These are phyloP conservation scores for Leptinotarsa juncta DNA, from an alignment of 2,888 invertebrate genomes.

Conservation along the genomic window DNA sequence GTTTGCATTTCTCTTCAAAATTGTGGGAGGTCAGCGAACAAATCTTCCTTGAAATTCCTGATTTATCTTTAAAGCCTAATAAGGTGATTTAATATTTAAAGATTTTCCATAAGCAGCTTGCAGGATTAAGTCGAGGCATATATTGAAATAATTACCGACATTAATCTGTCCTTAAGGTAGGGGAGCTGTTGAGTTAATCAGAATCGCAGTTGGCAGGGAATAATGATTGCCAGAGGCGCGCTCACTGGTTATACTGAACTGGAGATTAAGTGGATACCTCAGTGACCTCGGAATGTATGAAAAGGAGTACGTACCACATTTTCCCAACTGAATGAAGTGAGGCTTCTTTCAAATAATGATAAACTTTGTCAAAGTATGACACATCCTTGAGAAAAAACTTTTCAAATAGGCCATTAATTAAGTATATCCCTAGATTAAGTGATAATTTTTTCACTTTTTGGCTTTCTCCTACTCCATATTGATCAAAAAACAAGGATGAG, in stretches of 20 bases:
- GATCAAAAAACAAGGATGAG: too few relatives aligned
- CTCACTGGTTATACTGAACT: neutral
- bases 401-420: too few relatives aligned
- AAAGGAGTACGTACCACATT: too few relatives aligned
- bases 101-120: slow-evolving; percentile 43
- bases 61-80: slow-evolving; percentile 17
- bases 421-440: too few relatives aligned
- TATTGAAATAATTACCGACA: slow-evolving; percentile 49
- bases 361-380: too few relatives aligned
- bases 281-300: neutral
- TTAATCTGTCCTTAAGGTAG: slow-evolving; percentile 51
- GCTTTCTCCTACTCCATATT: too few relatives aligned
- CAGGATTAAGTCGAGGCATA: slow-evolving; percentile 47
- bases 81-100: slow-evolving; percentile 43
- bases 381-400: too few relatives aligned
- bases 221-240: slow-evolving; percentile 37
- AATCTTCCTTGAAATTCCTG: slow-evolving; percentile 15
- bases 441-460: too few relatives aligned
- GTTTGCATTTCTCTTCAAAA: neutral
- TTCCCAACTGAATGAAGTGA: too few relatives aligned
- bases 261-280: neutral
- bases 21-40: slow-evolving; percentile 7
- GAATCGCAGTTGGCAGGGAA: slow-evolving; percentile 50
- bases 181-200: slow-evolving; percentile 52
- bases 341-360: too few relatives aligned